Percentiles rank a stretch among this genome's conserved stretches.
Evolutionary conservation across 2,888 invertebrate species (phyloP).

Genomic region (Melolontha melolontha): DNA sequence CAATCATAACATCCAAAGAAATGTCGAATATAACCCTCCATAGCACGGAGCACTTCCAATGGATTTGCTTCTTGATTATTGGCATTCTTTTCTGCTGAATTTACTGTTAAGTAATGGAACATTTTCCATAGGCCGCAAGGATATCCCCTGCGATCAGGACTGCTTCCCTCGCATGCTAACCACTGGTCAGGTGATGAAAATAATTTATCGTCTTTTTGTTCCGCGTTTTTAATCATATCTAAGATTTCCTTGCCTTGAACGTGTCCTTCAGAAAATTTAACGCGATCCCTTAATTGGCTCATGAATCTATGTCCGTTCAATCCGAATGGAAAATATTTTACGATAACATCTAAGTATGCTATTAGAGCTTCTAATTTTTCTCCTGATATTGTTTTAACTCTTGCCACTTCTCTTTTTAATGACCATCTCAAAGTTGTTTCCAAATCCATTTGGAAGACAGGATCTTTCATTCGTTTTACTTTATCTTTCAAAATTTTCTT

Average conservation of each 20-base stretch:
- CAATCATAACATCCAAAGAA: conserved; percentile 97
- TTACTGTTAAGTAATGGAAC: conserved; percentile 92
- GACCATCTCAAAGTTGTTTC: conserved; percentile 88
- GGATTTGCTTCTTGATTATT: conserved; percentile 67
- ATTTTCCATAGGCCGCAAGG: conserved; percentile 96
- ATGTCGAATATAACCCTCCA: conserved; percentile 88
- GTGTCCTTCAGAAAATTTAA: conserved; percentile 52
- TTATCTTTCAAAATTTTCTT: conserved; percentile 58
- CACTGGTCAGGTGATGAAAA: conserved; percentile 72
- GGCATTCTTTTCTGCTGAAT: conserved; percentile 67
- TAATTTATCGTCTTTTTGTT: conserved; percentile 70
- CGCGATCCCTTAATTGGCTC: conserved; percentile 70
- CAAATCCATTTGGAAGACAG: conserved; percentile 87
- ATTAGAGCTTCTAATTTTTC: conserved; percentile 80
- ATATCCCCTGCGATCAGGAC: conserved; percentile 82
- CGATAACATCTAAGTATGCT: conserved; percentile 78
- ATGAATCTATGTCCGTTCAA: conserved; percentile 75
- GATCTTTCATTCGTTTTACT: conserved; percentile 67
- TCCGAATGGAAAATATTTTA: conserved; percentile 84
- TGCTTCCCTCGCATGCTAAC: conserved; percentile 86
- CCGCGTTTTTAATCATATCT: conserved; percentile 60
- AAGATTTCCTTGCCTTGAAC: conserved; percentile 74
- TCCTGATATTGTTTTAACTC: conserved; percentile 76
- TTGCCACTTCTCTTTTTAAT: conserved; percentile 85
- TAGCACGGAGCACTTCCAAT: conserved; percentile 80